Evolutionary conservation across 2,797 vertebrate species (phyloP).

Genomic region (Pseudomugil gertrudae): DNA sequence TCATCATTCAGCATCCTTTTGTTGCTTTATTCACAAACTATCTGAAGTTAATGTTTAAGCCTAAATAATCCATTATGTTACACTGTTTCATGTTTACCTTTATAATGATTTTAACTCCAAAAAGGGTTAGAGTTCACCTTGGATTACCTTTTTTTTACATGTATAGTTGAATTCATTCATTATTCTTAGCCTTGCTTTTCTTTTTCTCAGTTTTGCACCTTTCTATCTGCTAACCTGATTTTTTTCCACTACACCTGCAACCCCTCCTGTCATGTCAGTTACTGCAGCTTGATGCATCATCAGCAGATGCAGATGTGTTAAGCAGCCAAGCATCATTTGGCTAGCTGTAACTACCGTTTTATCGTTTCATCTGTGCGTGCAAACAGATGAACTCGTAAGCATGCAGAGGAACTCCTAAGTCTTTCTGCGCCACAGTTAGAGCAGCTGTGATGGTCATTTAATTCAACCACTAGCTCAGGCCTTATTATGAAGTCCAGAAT

Average conservation of each 20-base stretch:
- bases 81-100: background rate
- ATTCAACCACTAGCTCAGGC: constrained; percentile 46
- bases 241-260: constrained; percentile 3
- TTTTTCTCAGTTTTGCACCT: background rate
- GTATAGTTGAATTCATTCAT: background rate
- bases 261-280: background rate
- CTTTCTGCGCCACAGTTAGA: background rate
- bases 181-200: no score
- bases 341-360: background rate
- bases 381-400: background rate
- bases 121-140: background rate
- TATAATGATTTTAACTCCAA: background rate
- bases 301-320: background rate
- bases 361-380: background rate
- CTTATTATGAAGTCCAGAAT: constrained; percentile 62
- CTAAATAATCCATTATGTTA: background rate
- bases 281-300: constrained; percentile 18
- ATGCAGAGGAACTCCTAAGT: background rate
- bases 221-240: constrained; percentile 13
- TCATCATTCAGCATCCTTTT: background rate
- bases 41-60: background rate
- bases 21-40: background rate
- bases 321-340: background rate
- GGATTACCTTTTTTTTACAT: background rate
- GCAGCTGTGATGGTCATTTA: constrained; percentile 51